Conservation (phyloP, 2,113 vertebrate genomes). For the Alectura lathami region DNA sequence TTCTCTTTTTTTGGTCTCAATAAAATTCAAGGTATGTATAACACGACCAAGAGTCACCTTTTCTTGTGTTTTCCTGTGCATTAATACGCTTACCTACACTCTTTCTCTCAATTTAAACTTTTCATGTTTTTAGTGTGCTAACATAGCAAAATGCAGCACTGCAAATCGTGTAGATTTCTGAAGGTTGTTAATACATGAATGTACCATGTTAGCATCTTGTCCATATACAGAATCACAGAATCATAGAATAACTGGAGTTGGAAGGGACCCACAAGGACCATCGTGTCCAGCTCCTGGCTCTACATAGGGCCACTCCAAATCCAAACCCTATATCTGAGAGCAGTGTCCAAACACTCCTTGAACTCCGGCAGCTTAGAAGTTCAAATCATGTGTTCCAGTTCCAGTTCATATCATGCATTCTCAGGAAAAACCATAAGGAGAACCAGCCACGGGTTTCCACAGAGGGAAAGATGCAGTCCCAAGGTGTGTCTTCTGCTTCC, state of each 20-base stretch:
- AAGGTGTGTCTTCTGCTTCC: background rate
- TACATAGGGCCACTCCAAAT: background rate
- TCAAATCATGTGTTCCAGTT: background rate
- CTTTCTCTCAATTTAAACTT: rapidly evolving
- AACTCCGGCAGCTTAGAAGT: background rate
- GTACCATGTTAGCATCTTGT: rapidly evolving
- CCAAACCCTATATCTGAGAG: background rate
- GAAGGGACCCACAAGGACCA: background rate
- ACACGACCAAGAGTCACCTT: background rate
- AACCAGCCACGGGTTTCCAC: background rate
- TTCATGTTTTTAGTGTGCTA: background rate
- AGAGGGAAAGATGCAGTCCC: background rate
- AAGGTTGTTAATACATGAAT: background rate
- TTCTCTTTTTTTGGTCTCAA: background rate
- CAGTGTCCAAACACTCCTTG: background rate
- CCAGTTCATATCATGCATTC: rapidly evolving
- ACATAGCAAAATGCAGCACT: background rate
- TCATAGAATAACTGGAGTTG: background rate
- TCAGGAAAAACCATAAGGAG: background rate
- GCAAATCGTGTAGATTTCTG: background rate
- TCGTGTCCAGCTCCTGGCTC: background rate
- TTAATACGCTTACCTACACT: background rate
- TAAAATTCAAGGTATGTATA: background rate
- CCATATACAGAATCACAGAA: background rate
- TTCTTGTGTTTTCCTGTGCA: background rate